phyloP scores from a whole-genome alignment of 2,888 invertebrate species.

The Schizaphis graminum region DNA sequence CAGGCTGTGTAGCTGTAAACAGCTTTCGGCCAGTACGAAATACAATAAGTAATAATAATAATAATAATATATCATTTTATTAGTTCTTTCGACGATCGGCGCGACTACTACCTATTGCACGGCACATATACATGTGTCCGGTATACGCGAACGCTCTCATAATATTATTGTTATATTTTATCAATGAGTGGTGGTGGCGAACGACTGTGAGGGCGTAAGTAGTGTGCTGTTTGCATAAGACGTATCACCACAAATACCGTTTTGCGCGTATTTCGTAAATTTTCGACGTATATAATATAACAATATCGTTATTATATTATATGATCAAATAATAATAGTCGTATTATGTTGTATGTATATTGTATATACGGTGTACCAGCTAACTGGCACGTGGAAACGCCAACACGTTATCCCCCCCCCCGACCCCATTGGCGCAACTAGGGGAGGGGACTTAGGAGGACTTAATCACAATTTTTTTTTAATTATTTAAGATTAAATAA shows the following conservation, averaged over 20 bases:
- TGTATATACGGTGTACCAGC: no score
- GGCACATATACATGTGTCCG: background rate
- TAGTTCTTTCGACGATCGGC: background rate
- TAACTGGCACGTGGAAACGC: background rate
- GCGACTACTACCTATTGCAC: background rate
- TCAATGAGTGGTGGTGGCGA: background rate
- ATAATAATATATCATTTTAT: background rate
- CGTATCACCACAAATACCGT: background rate
- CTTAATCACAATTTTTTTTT: no score
- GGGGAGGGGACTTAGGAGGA: no score
- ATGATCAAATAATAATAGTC: background rate
- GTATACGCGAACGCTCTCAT: background rate
- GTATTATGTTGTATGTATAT: background rate
- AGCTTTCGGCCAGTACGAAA: background rate
- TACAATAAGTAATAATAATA: background rate
- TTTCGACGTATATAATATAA: background rate
- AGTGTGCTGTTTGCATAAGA: background rate
- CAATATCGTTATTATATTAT: background rate
- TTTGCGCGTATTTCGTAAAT: background rate
- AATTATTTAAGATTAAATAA: no score
- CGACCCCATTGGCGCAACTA: no score
- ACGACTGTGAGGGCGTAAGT: background rate
- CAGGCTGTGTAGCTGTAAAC: background rate
- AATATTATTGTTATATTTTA: background rate
- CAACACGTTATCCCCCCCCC: background rate